Base-by-base conservation (phyloP, 1,140 invertebrate genomes). In the Steinernema feltiae region DNA sequence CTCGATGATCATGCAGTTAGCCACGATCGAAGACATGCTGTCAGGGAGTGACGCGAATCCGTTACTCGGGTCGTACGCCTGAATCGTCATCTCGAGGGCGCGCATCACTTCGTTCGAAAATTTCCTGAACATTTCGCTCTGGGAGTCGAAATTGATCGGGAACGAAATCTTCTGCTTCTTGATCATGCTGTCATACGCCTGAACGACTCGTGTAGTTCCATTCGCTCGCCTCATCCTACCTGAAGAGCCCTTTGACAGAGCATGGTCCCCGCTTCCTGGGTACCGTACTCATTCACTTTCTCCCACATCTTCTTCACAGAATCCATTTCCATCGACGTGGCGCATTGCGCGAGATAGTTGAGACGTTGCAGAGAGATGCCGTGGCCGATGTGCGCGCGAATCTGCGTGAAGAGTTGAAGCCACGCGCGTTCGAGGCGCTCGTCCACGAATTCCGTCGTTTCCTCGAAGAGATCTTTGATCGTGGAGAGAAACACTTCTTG, bases 241-340 rank as follows among this genome's bases (percentile, higher is more conserved):
- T 78, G 18, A 18, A 78, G 72, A n/a, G 77, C 75, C 32, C 71
- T 69, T 53, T 74, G 72, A 31, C 79, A 81, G 35, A 80, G 31
- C 46, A 72, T 72, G 31, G 70, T 29, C 24, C 80, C 80, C 0
- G 80, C 80, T 24, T 80, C 73, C 29, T 71, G 30, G 29, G 78
- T 32, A 63, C 79, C 80, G 21, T 53, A 80, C 2, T 32, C 72
- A 24, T 83, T 81, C 17, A 85, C 75, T 46, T 75, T 63, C 21
- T 73, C 73, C 84, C 84, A 85, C 21, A 80, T 83, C 30, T 71
- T 69, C 18, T 75, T 75, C 3, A 86, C 70, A 3, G 27, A 29
- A 29, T 78, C 71, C 76, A 86, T 85, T 75, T 85, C 84, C 30
- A 48, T 48, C 46, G 76, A 32, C n/a, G 84, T 85, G 12, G 85